Conservation (phyloP, 2,888 invertebrate species). For the Priocnemis perturbator region DNA sequence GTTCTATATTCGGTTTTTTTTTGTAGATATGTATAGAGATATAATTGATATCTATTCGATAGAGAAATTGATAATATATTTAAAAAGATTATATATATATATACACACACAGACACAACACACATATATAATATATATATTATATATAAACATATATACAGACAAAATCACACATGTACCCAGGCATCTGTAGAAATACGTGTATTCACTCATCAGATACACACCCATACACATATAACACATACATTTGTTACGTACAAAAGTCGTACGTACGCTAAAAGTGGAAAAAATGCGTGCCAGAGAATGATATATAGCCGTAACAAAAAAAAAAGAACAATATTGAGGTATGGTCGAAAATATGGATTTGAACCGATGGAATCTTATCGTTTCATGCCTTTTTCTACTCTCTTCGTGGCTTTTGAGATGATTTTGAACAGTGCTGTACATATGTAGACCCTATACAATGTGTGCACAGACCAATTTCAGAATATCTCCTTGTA, state of each 20-base stretch:
- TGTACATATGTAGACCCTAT: conserved; percentile 56
- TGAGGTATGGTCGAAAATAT: conserved; percentile 32
- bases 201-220: conserved; percentile 26
- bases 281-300: conserved; percentile 31
- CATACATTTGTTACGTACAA: conserved; percentile 42
- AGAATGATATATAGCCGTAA: conserved; percentile 12
- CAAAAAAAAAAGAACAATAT: conserved; percentile 39
- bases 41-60: conserved; percentile 68
- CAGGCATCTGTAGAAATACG: conserved; percentile 31
- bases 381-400: conserved; percentile 67
- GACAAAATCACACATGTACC: conserved; percentile 22
- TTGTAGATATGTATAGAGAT: conserved; percentile 74
- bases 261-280: conserved; percentile 32
- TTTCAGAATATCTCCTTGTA: conserved; percentile 33
- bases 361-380: conserved; percentile 47
- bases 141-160: conserved; percentile 38
- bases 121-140: conserved; percentile 33
- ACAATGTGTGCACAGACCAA: conserved; percentile 54
- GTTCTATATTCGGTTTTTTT: conserved; percentile 72
- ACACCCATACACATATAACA: conserved; percentile 18
- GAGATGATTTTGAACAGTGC: conserved; percentile 62
- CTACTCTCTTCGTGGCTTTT: conserved; percentile 69
- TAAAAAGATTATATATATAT: conserved; percentile 50
- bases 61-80: conserved; percentile 70
- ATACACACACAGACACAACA: conserved; percentile 31